Evolutionary conservation across 2,797 vertebrate species (phyloP).

Genomic region (Hoplostethus mediterraneus): DNA sequence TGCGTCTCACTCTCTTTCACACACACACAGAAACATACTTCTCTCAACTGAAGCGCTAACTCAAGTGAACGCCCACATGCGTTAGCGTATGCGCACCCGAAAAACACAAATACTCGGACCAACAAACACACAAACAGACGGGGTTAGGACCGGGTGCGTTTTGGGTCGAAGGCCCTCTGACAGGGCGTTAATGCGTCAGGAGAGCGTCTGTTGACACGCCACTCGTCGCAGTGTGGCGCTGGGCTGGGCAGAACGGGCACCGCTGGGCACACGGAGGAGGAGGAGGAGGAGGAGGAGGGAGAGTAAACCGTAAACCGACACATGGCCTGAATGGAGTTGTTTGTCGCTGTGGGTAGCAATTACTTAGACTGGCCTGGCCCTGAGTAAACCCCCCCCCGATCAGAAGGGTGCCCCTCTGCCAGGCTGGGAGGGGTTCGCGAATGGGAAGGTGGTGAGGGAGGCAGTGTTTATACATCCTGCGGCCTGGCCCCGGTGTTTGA

Average conservation of each 20-base stretch:
- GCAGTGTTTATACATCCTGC: slow-evolving; percentile 65
- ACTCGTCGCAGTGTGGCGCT: slow-evolving; percentile 57
- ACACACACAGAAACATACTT: neutral
- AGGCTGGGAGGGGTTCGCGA: slow-evolving; percentile 15
- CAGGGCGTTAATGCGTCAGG: slow-evolving; percentile 51
- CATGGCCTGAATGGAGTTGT: slow-evolving; percentile 77
- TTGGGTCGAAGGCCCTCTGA: slow-evolving; percentile 51
- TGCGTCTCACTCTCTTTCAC: slow-evolving; percentile 4
- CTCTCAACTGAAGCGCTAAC: neutral
- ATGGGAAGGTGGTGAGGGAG: slow-evolving; percentile 19
- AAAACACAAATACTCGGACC: slow-evolving; percentile 27
- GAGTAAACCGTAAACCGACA: slow-evolving; percentile 65
- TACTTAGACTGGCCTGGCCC: slow-evolving; percentile 61
- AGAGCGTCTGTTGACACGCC: slow-evolving; percentile 62
- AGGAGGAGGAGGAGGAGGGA: slow-evolving; percentile 50
- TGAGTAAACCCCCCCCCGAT: slow-evolving; percentile 75
- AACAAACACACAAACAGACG: slow-evolving; percentile 45
- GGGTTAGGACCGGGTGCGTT: slow-evolving; percentile 23
- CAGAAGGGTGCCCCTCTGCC: slow-evolving; percentile 65
- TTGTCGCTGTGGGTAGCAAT: slow-evolving; percentile 76
- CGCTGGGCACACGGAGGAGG: slow-evolving; percentile 43
- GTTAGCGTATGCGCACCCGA: no score
- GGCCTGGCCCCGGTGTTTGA: slow-evolving; percentile 67
- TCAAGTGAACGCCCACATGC: neutral
- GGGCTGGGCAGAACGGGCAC: slow-evolving; percentile 54